Evolutionary conservation across 2,888 invertebrate species (phyloP).

Genomic region (Allolobophora icterica): DNA sequence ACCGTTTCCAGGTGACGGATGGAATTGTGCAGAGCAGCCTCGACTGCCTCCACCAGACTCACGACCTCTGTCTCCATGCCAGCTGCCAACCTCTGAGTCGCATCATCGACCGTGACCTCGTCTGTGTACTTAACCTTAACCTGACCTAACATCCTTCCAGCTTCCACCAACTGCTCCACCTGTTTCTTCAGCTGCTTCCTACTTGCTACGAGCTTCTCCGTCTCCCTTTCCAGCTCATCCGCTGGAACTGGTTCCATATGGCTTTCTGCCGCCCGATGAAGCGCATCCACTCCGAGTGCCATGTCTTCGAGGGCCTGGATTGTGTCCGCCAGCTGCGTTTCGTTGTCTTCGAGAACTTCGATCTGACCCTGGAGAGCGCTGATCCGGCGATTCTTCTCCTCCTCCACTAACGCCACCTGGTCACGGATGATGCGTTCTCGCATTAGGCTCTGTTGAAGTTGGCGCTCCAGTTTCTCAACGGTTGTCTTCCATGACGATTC

Average conservation of each 20-base stretch:
- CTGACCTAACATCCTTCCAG: neutral
- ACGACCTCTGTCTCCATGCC: neutral
- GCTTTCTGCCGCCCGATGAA: neutral
- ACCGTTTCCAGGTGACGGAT: conserved; percentile 7
- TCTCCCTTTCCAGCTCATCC: neutral
- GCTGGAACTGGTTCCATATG: neutral
- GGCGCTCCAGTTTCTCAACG: neutral
- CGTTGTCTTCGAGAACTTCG: neutral
- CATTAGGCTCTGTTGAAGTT: conserved; percentile 12
- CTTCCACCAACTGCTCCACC: conserved; percentile 24
- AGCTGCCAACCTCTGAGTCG: neutral
- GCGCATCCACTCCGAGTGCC: neutral
- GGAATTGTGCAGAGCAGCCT: neutral
- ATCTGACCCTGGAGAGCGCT: conserved; percentile 8
- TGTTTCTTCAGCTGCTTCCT: conserved; percentile 12
- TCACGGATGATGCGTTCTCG: conserved; percentile 19
- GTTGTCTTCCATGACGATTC: conserved; percentile 10
- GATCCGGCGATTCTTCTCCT: conserved; percentile 23
- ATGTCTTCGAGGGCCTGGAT: conserved; percentile 7
- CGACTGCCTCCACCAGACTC: neutral
- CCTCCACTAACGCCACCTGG: conserved; percentile 18
- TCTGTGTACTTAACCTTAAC: neutral
- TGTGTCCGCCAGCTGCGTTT: neutral
- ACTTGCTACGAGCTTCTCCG: neutral
- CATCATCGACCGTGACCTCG: neutral